phyloP scores from a whole-genome alignment of 2,113 vertebrate species.

The Phalacrocorax aristotelis region DNA sequence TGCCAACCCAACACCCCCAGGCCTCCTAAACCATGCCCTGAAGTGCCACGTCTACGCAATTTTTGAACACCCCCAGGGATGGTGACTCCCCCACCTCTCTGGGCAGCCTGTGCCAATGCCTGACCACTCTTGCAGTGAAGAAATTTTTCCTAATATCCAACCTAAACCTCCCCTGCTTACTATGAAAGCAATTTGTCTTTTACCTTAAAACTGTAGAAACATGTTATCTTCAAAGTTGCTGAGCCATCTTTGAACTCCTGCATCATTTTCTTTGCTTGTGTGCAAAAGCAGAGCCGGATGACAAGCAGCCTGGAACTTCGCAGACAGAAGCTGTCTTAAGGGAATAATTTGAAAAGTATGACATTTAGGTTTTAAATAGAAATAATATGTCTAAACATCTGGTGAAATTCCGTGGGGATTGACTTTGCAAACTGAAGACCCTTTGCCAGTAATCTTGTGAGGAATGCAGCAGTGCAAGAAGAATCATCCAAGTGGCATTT shows the following conservation, averaged over 20 bases:
- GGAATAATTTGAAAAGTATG: background rate
- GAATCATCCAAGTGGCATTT: background rate
- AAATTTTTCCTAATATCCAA: too few species aligned
- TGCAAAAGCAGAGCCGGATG: background rate
- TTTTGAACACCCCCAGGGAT: too few species aligned
- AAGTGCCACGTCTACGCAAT: too few species aligned
- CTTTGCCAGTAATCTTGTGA: background rate
- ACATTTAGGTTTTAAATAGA: background rate
- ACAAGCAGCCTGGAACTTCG: background rate
- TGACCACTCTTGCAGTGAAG: too few species aligned
- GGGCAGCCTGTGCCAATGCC: too few species aligned
- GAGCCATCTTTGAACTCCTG: background rate
- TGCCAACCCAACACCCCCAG: too few species aligned
- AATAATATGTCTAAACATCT: background rate
- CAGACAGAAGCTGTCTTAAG: background rate
- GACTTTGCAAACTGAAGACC: background rate
- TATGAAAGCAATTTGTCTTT: background rate
- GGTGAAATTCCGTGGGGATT: background rate
- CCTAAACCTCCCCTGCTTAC: background rate
- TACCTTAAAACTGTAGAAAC: background rate
- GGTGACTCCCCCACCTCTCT: too few species aligned
- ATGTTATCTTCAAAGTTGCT: background rate
- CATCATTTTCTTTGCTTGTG: background rate
- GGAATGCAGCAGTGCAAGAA: background rate
- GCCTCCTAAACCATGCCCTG: too few species aligned